Conservation (phyloP, 2,113 vertebrate genomes). For the Apistogramma diplotaenia region DNA sequence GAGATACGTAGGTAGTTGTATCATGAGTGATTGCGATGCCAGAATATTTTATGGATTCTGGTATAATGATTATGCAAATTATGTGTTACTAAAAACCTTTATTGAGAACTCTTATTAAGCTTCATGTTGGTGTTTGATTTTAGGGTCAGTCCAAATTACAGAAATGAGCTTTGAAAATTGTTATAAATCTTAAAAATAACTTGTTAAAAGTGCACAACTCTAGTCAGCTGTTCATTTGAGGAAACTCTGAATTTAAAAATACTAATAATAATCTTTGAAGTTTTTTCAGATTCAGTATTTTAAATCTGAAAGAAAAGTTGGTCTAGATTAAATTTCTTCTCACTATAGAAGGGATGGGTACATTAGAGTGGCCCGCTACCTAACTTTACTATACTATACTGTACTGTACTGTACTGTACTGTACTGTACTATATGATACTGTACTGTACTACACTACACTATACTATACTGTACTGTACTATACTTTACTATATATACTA, state of each 20-base stretch:
- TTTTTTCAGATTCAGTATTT: not conserved
- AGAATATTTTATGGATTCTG: constrained; percentile 17
- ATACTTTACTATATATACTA: no score
- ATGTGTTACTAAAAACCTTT: not conserved
- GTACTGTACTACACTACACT: no score
- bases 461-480: no score
- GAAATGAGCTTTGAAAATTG: not conserved
- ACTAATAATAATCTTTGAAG: not conserved
- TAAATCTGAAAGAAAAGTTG: not conserved
- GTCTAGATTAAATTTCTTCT: not conserved
- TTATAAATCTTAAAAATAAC: no score
- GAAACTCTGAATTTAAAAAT: not conserved
- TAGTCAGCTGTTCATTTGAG: not conserved
- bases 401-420: no score
- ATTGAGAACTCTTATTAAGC: not conserved
- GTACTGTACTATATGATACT: no score
- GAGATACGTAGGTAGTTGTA: not conserved
- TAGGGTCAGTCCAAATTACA: not conserved
- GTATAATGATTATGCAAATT: constrained; percentile 26
- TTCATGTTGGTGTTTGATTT: not conserved
- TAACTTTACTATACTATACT: no score
- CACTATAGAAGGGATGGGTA: not conserved
- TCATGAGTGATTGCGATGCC: constrained; percentile 30
- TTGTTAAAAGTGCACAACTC: not conserved
- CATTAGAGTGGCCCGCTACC: not conserved